phyloP scores from a whole-genome alignment of 2,888 invertebrate species.

The Volucella zonaria region DNA sequence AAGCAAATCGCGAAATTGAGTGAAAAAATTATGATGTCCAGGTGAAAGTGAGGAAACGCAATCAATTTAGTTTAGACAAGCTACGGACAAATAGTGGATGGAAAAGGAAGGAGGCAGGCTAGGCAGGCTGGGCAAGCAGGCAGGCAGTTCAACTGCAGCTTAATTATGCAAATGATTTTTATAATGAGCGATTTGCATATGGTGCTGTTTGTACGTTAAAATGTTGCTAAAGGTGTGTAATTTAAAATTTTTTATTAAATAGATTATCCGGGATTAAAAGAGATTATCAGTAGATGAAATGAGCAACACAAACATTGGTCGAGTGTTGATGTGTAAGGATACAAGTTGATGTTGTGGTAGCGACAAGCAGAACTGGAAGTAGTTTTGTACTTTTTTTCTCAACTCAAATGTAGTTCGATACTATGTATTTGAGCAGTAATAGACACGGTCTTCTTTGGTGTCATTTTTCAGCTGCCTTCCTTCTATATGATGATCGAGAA shows the following conservation, averaged over 20 bases:
- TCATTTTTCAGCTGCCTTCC: too few species aligned
- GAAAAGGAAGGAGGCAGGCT: neutral
- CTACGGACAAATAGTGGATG: constrained; percentile 25
- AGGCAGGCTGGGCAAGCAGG: neutral
- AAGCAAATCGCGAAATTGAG: constrained; percentile 55
- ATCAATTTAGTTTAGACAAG: constrained; percentile 56
- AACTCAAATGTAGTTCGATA: too few species aligned
- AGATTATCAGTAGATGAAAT: neutral
- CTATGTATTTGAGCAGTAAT: too few species aligned
- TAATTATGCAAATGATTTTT: constrained; percentile 65
- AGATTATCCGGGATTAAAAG: constrained; percentile 27
- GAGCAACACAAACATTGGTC: too few species aligned
- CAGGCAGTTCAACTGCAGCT: constrained; percentile 52
- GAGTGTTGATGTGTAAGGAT: too few species aligned
- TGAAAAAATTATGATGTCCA: constrained; percentile 68
- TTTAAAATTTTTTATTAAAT: constrained; percentile 8
- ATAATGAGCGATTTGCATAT: constrained; percentile 35
- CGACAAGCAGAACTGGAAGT: too few species aligned
- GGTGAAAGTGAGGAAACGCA: constrained; percentile 71
- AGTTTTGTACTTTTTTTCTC: too few species aligned
- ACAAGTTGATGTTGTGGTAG: too few species aligned
- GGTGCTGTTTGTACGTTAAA: neutral
- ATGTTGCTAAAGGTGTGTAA: constrained; percentile 14
- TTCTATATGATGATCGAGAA: too few species aligned
- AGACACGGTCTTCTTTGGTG: too few species aligned